Conservation (phyloP, 2,888 invertebrate genomes). For the Trichogramma evanescens region DNA sequence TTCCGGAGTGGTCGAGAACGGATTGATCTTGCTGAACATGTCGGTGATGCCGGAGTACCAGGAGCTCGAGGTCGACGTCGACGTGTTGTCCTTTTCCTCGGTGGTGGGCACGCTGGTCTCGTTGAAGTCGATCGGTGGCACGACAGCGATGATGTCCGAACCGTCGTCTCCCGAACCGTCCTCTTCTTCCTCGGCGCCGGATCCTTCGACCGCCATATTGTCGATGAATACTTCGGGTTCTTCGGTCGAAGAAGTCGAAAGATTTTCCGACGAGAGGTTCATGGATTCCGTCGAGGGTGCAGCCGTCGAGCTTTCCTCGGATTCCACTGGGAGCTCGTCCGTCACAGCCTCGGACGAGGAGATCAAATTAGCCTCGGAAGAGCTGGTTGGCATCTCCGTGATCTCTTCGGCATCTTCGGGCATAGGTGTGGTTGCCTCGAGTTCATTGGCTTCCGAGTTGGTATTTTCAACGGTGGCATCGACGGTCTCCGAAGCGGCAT, state of each 20-base stretch:
- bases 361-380: not conserved
- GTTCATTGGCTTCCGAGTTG: constrained; percentile 16
- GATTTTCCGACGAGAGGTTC: not conserved
- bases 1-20: not conserved
- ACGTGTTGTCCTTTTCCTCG: constrained; percentile 3
- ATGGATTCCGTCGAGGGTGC: not conserved
- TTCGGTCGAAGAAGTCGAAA: too few species aligned
- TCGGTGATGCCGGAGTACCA: constrained; percentile 4
- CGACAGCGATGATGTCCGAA: constrained; percentile 31
- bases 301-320: not conserved
- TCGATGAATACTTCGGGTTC: too few species aligned
- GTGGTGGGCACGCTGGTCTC: constrained; percentile 11
- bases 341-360: not conserved
- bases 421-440: not conserved
- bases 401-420: not conserved
- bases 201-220: too few species aligned
- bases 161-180: constrained; percentile 18
- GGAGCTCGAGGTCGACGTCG: not conserved
- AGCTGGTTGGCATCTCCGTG: not conserved
- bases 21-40: not conserved
- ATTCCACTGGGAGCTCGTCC: not conserved
- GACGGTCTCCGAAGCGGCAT: constrained; percentile 49
- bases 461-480: constrained; percentile 38
- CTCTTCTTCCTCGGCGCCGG: not conserved
- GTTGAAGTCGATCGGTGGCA: constrained; percentile 28